Evolutionary conservation across 2,888 invertebrate species (phyloP).

Genomic region (Sialis fuliginosa): DNA sequence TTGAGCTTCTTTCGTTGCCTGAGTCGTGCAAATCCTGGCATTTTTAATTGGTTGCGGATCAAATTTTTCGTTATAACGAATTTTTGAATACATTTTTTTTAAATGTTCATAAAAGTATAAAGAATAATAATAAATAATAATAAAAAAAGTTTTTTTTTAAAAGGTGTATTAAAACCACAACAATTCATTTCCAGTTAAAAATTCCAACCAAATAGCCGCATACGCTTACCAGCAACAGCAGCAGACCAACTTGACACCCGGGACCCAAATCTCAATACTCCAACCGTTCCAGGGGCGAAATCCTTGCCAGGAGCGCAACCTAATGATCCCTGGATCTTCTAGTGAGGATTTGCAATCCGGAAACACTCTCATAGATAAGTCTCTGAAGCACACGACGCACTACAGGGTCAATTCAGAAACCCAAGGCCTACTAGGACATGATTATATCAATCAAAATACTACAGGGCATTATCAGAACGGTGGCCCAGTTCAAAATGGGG

Average conservation of each 20-base stretch:
- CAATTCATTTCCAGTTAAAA: constrained; percentile 19
- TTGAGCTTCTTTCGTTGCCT: no score
- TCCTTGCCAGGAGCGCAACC: constrained; percentile 60
- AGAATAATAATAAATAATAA: no score
- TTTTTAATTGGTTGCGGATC: no score
- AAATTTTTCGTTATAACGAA: no score
- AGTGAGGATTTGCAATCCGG: constrained; percentile 33
- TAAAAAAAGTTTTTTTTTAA: no score
- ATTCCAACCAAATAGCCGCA: constrained; percentile 30
- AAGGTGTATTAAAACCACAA: not conserved
- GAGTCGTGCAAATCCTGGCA: no score
- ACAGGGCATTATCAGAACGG: constrained; percentile 15
- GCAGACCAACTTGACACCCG: not conserved
- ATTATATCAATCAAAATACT: constrained; percentile 25
- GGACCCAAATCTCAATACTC: constrained; percentile 30
- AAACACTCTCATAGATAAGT: constrained; percentile 39
- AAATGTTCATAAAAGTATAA: no score
- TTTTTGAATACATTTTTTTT: not conserved
- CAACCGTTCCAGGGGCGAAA: constrained; percentile 77
- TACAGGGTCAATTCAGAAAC: constrained; percentile 25
- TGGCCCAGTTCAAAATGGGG: not conserved
- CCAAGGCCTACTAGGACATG: constrained; percentile 30
- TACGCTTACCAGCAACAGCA: constrained; percentile 12
- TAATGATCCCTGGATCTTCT: constrained; percentile 36
- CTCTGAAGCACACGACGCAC: constrained; percentile 33